A percentile compares a stretch with the other conserved stretches of the same genome.
These are phyloP conservation scores for Enteromius afrohamiltoni DNA, from an alignment of 2,797 vertebrate genomes.

Conservation along the genomic window DNA sequence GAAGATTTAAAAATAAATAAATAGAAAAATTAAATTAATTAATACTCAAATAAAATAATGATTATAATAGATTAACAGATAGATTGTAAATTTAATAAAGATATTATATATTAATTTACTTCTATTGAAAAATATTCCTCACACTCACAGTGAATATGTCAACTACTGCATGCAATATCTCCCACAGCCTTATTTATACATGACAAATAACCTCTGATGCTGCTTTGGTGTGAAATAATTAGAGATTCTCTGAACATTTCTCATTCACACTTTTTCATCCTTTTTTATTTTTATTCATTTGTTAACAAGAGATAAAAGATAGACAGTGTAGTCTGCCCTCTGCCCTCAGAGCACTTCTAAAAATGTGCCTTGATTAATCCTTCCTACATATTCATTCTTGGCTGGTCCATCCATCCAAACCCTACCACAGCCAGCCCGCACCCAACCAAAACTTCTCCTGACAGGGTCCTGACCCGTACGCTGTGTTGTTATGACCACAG, in stretches of 20 bases:
- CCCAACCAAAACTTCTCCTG: neutral
- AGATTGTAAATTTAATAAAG: neutral
- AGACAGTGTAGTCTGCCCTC: neutral
- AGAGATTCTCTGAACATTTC: neutral
- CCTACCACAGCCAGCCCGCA: neutral
- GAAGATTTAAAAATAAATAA: no score
- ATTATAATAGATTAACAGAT: neutral
- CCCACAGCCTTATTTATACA: neutral
- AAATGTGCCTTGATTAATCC: slow-evolving; percentile 3
- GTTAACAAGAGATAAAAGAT: neutral
- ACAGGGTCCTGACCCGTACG: neutral
- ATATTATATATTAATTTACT: neutral
- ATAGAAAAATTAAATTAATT: neutral
- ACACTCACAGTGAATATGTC: neutral
- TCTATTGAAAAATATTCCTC: neutral
- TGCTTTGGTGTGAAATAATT: neutral
- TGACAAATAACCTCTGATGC: neutral
- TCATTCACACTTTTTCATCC: neutral
- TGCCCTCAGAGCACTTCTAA: neutral
- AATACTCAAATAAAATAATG: neutral
- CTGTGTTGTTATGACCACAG: slow-evolving; percentile 14
- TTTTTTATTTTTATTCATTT: slow-evolving; percentile 6
- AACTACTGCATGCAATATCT: neutral
- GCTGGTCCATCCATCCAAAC: neutral
- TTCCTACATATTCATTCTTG: neutral